These are phyloP conservation scores for Falcaria lacertinaria DNA, from an alignment of 2,888 invertebrate genomes.

Conservation along the genomic window DNA sequence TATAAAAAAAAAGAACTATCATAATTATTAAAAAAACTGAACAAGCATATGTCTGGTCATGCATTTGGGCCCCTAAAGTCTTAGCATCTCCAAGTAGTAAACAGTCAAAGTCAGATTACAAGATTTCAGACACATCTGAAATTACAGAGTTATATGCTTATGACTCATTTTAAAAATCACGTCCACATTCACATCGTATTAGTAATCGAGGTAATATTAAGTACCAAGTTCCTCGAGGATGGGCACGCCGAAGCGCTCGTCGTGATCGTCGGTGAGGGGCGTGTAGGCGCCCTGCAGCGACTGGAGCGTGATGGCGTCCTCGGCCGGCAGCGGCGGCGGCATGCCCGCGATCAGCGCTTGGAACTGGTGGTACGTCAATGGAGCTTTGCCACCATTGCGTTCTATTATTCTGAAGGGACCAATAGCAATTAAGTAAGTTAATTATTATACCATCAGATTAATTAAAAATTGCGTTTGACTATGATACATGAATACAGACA, in stretches of 20 bases:
- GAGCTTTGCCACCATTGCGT: constrained; percentile 88
- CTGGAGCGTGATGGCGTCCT: constrained; percentile 73
- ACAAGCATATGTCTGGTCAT: no score
- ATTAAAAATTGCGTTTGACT: no score
- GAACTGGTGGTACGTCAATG: constrained; percentile 92
- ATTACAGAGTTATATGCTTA: no score
- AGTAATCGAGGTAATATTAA: background rate
- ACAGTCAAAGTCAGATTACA: no score
- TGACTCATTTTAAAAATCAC: no score
- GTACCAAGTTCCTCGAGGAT: constrained; percentile 90
- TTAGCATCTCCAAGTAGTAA: no score
- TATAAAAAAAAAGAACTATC: constrained; percentile 27
- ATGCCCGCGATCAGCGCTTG: constrained; percentile 88
- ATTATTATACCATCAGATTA: no score
- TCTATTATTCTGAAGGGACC: constrained; percentile 84
- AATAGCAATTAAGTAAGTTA: no score
- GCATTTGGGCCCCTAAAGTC: no score
- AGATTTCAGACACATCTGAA: no score
- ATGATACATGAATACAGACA: no score
- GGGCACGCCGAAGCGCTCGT: constrained; percentile 91
- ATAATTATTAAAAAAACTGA: background rate
- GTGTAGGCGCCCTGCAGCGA: constrained; percentile 82
- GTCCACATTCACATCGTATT: no score
- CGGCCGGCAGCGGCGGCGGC: constrained; percentile 85
- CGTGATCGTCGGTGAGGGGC: constrained; percentile 86